These are phyloP conservation scores for Parapristionchus giblindavisi DNA, from an alignment of 2,888 invertebrate genomes.

Conservation along the genomic window DNA sequence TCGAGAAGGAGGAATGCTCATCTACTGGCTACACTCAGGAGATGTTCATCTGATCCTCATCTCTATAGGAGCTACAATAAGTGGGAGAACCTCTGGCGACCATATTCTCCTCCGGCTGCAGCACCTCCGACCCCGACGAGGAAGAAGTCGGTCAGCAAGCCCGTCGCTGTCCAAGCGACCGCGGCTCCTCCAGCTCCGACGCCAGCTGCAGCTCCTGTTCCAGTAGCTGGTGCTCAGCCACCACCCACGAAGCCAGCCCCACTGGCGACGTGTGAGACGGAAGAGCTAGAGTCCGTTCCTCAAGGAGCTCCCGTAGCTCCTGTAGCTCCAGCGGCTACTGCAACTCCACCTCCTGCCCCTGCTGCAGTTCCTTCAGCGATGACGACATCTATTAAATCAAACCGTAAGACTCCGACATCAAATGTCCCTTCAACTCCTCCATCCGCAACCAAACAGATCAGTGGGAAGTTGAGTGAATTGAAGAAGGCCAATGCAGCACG, in stretches of 20 bases:
- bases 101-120: constrained; percentile 47
- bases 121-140: constrained; percentile 40
- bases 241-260: constrained; percentile 28
- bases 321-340: neutral
- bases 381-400: too few species aligned
- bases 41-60: constrained; percentile 64
- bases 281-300: constrained; percentile 30
- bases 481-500: constrained; percentile 43
- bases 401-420: neutral
- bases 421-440: too few species aligned
- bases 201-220: neutral
- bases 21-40: constrained; percentile 57
- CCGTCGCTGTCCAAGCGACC: constrained; percentile 44
- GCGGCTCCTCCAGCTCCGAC: constrained; percentile 31
- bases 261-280: constrained; percentile 28
- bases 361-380: constrained; percentile 5
- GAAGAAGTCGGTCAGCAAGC: too few species aligned
- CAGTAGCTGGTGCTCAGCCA: too few species aligned
- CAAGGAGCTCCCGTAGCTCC: neutral
- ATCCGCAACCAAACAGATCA: constrained; percentile 44
- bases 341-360: neutral
- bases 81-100: constrained; percentile 57
- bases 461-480: constrained; percentile 52
- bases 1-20: constrained; percentile 64
- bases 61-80: constrained; percentile 65